Percentiles rank a stretch among this genome's conserved stretches.
These are phyloP conservation scores for Agapornis roseicollis DNA, from an alignment of 2,113 vertebrate genomes.

Conservation along the genomic window DNA sequence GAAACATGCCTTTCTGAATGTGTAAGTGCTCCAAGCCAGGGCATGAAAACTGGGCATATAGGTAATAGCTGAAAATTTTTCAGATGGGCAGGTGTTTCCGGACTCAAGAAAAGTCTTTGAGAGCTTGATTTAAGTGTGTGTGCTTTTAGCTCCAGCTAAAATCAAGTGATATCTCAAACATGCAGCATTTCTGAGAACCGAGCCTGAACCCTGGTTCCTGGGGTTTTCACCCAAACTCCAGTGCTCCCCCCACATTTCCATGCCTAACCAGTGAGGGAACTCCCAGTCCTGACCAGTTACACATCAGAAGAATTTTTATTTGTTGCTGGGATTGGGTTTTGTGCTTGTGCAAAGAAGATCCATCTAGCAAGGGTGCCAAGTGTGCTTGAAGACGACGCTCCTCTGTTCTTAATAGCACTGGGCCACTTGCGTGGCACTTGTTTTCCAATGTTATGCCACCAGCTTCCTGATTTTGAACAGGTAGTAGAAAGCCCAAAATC, in stretches of 20 bases:
- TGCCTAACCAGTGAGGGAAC: not conserved
- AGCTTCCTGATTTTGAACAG: not conserved
- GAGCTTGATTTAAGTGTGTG: not conserved
- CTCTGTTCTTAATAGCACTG: not conserved
- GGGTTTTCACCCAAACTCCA: not conserved
- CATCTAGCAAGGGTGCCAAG: not conserved
- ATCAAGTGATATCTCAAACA: not conserved
- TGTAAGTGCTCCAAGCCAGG: not conserved
- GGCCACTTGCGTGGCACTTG: not conserved
- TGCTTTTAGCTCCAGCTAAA: not conserved
- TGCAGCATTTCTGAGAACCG: not conserved
- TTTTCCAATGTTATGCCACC: not conserved
- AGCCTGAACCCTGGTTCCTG: not conserved
- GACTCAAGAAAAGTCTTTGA: not conserved
- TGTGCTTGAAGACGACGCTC: not conserved
- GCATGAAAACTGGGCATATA: not conserved
- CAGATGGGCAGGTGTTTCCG: not conserved
- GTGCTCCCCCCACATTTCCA: not conserved
- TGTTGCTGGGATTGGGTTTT: accelerated
- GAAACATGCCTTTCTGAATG: not conserved
- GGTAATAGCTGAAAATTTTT: not conserved
- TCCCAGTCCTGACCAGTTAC: not conserved
- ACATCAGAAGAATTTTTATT: not conserved
- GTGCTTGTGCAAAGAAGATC: not conserved
- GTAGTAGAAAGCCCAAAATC: not conserved